phyloP scores from a whole-genome alignment of 2,797 vertebrate genomes.

The Micromesistius poutassou region DNA sequence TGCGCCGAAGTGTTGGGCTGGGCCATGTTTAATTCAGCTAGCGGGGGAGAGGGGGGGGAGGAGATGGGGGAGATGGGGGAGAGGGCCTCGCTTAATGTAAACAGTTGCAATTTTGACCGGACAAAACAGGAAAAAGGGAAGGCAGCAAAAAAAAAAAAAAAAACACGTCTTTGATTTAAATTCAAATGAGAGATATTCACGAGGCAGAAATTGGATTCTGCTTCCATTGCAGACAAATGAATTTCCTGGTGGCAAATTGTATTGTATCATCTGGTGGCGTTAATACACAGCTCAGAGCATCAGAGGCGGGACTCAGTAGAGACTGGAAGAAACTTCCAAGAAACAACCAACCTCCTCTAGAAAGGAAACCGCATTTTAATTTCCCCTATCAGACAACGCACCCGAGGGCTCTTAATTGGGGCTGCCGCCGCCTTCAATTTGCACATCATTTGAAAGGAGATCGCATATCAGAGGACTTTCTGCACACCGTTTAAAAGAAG shows the following conservation, averaged over 20 bases:
- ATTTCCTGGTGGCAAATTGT: slow-evolving; percentile 57
- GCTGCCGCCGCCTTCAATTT: slow-evolving; percentile 52
- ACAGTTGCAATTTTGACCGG: slow-evolving; percentile 38
- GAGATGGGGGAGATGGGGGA: slow-evolving; percentile 14
- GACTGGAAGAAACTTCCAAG: slow-evolving; percentile 38
- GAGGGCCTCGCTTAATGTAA: slow-evolving; percentile 30
- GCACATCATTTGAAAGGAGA: slow-evolving; percentile 61
- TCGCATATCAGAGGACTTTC: slow-evolving; percentile 52
- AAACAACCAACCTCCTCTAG: slow-evolving; percentile 32
- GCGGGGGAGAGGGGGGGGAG: slow-evolving; percentile 1
- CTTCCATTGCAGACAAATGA: slow-evolving; percentile 60
- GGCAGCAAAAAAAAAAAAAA: slow-evolving; percentile 28
- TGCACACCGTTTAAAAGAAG: slow-evolving; percentile 12
- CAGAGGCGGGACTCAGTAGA: slow-evolving; percentile 47
- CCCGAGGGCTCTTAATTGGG: slow-evolving; percentile 44
- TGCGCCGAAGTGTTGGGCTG: not conserved
- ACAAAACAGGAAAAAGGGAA: slow-evolving; percentile 35
- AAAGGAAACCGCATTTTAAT: slow-evolving; percentile 45
- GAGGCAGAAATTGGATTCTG: slow-evolving; percentile 63
- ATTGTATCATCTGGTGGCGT: slow-evolving; percentile 51
- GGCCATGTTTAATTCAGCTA: slow-evolving; percentile 14
- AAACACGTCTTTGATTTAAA: slow-evolving; percentile 54
- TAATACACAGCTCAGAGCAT: slow-evolving; percentile 59
- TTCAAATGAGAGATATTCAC: slow-evolving; percentile 61
- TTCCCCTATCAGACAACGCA: slow-evolving; percentile 54